Evolutionary conservation across 2,113 vertebrate species (phyloP).

Genomic region (Eidolon helvum): DNA sequence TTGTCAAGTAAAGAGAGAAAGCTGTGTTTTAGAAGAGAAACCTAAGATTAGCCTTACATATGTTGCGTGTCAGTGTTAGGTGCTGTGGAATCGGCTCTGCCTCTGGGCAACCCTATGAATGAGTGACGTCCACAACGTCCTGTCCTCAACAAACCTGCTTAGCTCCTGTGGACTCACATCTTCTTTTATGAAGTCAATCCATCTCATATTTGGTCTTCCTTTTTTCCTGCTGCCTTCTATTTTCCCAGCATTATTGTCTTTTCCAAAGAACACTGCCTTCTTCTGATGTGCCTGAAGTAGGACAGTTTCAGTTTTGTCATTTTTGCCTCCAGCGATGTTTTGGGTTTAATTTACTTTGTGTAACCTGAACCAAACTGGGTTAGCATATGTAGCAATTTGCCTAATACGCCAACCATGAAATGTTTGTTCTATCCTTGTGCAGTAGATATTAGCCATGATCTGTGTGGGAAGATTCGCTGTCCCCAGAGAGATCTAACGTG

Average conservation of each 20-base stretch:
- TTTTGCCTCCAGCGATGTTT: neutral
- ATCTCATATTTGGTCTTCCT: neutral
- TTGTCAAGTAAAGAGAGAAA: neutral
- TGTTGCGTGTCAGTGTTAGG: neutral
- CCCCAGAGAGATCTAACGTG: neutral
- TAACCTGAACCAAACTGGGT: neutral
- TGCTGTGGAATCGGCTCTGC: neutral
- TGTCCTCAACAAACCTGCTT: neutral
- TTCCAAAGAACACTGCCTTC: neutral
- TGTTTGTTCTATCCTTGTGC: neutral
- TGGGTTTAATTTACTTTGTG: neutral
- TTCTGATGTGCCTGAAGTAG: neutral
- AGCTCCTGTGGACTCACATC: neutral
- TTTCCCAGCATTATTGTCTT: neutral
- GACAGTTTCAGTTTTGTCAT: neutral
- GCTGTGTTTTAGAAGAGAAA: neutral
- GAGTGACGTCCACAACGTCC: neutral
- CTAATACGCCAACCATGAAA: neutral
- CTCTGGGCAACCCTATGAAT: neutral
- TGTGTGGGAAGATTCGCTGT: neutral
- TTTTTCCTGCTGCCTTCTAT: neutral
- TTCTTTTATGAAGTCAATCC: neutral
- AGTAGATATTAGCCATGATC: neutral
- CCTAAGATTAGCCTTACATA: neutral
- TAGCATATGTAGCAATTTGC: neutral